Evolutionary conservation across 2,113 vertebrate genomes (phyloP).

Genomic region (Mobula hypostoma): DNA sequence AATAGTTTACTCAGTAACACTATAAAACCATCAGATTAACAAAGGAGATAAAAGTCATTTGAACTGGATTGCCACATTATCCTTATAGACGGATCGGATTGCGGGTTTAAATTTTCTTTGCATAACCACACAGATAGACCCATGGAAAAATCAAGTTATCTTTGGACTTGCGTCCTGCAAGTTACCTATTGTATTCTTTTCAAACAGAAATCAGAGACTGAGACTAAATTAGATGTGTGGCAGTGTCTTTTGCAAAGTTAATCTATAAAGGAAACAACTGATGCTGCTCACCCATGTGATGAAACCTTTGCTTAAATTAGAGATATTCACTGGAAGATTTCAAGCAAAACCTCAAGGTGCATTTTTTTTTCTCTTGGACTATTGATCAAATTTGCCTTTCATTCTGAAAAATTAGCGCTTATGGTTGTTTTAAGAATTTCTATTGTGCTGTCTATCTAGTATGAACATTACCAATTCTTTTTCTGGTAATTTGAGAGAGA

Average conservation of each 20-base stretch:
- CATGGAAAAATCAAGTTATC: background rate
- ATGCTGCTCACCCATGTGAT: no score
- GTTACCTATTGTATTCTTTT: background rate
- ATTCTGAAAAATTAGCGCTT: background rate
- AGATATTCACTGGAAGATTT: background rate
- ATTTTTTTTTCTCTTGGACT: background rate
- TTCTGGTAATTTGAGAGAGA: conserved; percentile 16
- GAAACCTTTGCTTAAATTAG: background rate
- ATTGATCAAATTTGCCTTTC: background rate
- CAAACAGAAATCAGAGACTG: background rate
- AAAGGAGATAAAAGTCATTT: background rate
- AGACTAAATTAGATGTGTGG: background rate
- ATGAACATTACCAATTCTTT: background rate
- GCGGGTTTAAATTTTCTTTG: background rate
- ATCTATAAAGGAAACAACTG: background rate
- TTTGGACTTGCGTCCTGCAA: background rate
- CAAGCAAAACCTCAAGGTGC: background rate
- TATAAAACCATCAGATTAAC: background rate
- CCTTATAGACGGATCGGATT: no score
- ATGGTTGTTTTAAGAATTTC: background rate
- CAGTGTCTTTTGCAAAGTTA: background rate
- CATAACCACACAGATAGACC: background rate
- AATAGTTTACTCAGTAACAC: background rate
- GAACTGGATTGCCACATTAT: background rate
- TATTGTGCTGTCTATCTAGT: background rate